Conservation (phyloP, 1,140 invertebrate genomes). For the Pantala flavescens region DNA sequence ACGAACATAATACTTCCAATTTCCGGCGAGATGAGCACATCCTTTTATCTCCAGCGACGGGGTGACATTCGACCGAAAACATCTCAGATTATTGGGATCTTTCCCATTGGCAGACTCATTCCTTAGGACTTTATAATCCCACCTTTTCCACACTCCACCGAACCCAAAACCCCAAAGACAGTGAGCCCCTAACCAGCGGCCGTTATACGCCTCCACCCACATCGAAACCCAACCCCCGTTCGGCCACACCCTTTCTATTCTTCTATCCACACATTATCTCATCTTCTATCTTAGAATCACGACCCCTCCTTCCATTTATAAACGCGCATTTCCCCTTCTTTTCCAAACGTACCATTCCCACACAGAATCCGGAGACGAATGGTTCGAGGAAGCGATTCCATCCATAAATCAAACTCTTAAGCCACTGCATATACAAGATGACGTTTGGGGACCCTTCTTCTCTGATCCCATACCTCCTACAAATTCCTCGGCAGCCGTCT, state of each 20-base stretch:
- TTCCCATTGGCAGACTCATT: background rate
- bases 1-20: too few relatives aligned
- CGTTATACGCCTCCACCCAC: background rate
- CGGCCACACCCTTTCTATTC: background rate
- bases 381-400: background rate
- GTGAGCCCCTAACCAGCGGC: background rate
- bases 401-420: conserved; percentile 10
- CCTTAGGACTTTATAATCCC: background rate
- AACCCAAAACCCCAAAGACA: background rate
- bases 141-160: background rate
- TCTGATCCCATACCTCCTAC: background rate
- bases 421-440: conserved; percentile 8
- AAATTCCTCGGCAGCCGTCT: too few relatives aligned
- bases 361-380: background rate
- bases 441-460: background rate
- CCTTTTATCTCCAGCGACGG: too few relatives aligned
- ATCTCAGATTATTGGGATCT: background rate
- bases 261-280: background rate
- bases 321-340: background rate
- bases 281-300: background rate
- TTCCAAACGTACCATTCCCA: background rate
- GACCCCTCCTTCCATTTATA: background rate
- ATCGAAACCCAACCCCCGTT: background rate
- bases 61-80: too few relatives aligned
- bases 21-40: too few relatives aligned